These are phyloP conservation scores for Anolis sagrei DNA, from an alignment of 2,113 vertebrate genomes.

Conservation along the genomic window DNA sequence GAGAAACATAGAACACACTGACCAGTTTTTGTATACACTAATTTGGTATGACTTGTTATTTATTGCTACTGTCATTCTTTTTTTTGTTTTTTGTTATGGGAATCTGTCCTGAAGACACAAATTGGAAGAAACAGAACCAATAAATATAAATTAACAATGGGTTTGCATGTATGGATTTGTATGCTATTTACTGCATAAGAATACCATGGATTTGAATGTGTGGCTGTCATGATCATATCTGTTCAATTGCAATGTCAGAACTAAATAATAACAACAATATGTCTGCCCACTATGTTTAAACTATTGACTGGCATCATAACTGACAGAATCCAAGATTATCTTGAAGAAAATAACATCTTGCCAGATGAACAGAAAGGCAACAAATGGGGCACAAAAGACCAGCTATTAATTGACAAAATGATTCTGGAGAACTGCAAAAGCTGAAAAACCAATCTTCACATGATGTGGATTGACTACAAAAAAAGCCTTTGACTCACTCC, in stretches of 20 bases:
- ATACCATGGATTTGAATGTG: conserved; percentile 5
- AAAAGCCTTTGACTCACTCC: too few relatives aligned
- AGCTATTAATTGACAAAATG: too few relatives aligned
- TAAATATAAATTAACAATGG: conserved; percentile 1
- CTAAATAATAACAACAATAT: too few relatives aligned
- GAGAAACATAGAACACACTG: conserved; percentile 27
- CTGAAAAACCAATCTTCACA: too few relatives aligned
- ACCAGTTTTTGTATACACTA: conserved; percentile 10
- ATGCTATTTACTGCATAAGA: conserved; percentile 31
- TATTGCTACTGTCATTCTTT: conserved; percentile 12
- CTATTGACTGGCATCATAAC: too few relatives aligned
- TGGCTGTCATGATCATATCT: conserved; percentile 20
- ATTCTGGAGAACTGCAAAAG: too few relatives aligned
- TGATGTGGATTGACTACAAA: too few relatives aligned
- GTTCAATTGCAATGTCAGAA: conserved; percentile 26
- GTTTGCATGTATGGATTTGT: conserved; percentile 20
- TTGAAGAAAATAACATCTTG: too few relatives aligned
- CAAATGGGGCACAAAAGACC: too few relatives aligned
- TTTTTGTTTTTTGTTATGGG: conserved; percentile 41
- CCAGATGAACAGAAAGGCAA: too few relatives aligned
- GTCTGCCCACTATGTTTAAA: too few relatives aligned
- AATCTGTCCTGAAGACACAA: neutral
- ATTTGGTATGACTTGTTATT: conserved; percentile 12
- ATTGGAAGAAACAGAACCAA: conserved; percentile 30
- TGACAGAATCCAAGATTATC: too few relatives aligned